Percentiles rank a stretch among this genome's conserved stretches.
Conservation (phyloP, 2,888 invertebrate species). For the Prosopocoilus inquinatus region DNA sequence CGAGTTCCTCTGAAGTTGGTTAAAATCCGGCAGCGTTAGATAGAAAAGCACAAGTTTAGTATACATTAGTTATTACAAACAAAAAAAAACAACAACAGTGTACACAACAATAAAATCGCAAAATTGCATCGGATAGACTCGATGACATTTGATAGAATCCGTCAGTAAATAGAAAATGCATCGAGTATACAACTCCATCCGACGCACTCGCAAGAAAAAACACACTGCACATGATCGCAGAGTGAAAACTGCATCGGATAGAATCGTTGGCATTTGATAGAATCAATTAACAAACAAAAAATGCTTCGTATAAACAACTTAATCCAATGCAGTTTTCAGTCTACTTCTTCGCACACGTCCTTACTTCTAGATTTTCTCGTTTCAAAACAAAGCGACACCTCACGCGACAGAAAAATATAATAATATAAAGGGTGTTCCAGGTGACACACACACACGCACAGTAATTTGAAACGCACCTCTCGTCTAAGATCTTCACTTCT, state of each 20-base stretch:
- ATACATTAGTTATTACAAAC: slow-evolving; percentile 28
- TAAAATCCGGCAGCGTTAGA: slow-evolving; percentile 53
- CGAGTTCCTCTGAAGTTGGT: slow-evolving; percentile 50
- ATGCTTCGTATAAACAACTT: background rate
- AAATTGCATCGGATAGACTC: slow-evolving; percentile 1
- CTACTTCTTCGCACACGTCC: no score
- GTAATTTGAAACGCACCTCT: no score
- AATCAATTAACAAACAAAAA: background rate
- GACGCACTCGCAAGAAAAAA: no score
- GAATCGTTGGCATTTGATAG: background rate
- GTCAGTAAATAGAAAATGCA: background rate
- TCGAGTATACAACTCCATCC: no score
- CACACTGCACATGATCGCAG: no score
- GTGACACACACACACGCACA: no score
- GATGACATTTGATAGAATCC: background rate
- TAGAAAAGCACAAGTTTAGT: slow-evolving; percentile 46
- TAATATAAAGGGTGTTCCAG: no score
- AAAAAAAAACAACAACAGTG: slow-evolving; percentile 11
- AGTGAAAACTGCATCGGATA: slow-evolving; percentile 5
- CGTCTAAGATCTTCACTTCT: no score
- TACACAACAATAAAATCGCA: slow-evolving; percentile 12
- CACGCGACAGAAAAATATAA: no score
- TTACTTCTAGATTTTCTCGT: no score
- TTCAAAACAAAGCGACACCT: no score
- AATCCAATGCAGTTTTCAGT: no score